Base-by-base conservation (phyloP, 1,140 invertebrate species). In the Apis cerana region DNA sequence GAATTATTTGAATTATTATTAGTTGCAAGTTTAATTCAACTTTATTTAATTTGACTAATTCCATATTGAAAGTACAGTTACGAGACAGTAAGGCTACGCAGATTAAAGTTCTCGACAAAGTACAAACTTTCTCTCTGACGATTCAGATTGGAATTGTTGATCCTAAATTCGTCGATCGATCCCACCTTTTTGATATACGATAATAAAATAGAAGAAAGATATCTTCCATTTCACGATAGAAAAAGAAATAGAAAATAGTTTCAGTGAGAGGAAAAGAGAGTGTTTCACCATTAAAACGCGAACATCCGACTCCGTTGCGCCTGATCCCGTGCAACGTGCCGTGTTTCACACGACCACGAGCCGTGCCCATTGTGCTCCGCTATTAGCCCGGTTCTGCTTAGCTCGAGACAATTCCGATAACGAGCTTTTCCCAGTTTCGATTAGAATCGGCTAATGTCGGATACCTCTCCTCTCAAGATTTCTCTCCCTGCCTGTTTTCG, bases 351-450 rank as follows among this genome's bases (percentile, higher is more conserved):
- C 68, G 77, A 62, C n/a, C 77, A 64, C 77, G 27, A 71, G 12
- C 59, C n/a, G 50, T 81, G 62, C 72, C 75, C 61, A 74, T 54
- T 56, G 62, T 68, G 75, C 69, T 50, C 27, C n/a, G 50, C 83
- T 79, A 81, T 61, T 77, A 72, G 54, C 74, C 69, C 52, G 27
- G 59, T 81, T 85, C 61, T 58, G 74, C 62, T 67, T 59, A 72
- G 68, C 23, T 33, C 54, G 72, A 78, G 75, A 85, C 78, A 87
- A 87, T 88, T 79, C 87, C 83, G 59, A 79, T 87, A 87, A 88
- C 80, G 80, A 87, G 87, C 83, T 85, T 88, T 88, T 84, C 65
- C 78, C 75, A 82, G 69, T 84, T 84, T 82, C 85, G 86, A 88
- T 88, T 83, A 75, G 59, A 80, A 76, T 54, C 48, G 43, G 59